Evolutionary conservation across 2,113 vertebrate species (phyloP), one percentile per base, ranked within the genome.

Genomic region (Datnioides undecimradiatus): DNA sequence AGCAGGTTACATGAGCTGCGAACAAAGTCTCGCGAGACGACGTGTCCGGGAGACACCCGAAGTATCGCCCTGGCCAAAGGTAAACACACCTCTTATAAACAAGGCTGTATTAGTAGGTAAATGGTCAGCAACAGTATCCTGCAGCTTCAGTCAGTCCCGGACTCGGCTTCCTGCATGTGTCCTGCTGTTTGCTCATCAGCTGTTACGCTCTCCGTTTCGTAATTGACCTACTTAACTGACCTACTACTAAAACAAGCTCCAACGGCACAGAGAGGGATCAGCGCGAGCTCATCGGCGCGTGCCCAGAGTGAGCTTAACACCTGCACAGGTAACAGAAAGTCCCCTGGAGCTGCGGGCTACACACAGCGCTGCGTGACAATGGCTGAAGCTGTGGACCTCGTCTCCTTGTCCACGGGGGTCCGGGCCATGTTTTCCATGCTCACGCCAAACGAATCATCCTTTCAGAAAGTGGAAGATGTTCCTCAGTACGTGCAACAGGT

Each of bases 401-500:
- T 27, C 1, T 57, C 83, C 21, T n/a, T 88, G 19, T 94, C 92
- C 12, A 87, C 93, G 76, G 93, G 93, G 41, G 6, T 95, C 81
- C 95, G 96, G 21, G 69, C 92, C 68, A 77, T 98, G 77, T 97
- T 99, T 73, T 95, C 95, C 57, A 79, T 85, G 63, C 85, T 98
- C 83, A 92, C 92, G 1, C 96, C 96, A 38, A 94, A 89, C 3
- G 96, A 98, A 80, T 95, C 96, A 2, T 93, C 94, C 6, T 99
- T 97, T 85, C 65, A 92, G 79, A 90, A 69, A 2, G 14, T 96
- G 46, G 94, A 96, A 34, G 95, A 97, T 34, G 97, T 98, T 13
- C 97, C 97, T 4, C 87, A 90, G 69, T 98, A 97, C 69, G 91
- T 97, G 14, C 80, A 96, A n/a, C 93, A 98, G 97, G 97, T 98